Percentiles rank a stretch among this genome's conserved stretches.
Conservation (phyloP, 2,113 vertebrate genomes). For the Spea multiplicata region DNA sequence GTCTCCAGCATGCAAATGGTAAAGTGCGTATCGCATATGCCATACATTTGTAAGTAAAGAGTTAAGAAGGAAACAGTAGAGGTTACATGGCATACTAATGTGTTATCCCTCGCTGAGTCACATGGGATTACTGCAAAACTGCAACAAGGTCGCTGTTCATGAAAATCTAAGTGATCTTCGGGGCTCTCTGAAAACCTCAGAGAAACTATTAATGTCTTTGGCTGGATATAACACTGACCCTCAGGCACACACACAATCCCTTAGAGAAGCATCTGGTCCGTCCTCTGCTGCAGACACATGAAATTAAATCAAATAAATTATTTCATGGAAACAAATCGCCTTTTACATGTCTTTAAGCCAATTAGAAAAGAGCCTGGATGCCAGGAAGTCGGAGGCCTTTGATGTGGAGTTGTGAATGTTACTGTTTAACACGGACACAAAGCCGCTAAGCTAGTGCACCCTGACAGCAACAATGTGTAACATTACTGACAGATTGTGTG, state of each 20-base stretch:
- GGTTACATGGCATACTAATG: constrained; percentile 44
- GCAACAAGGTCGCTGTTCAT: constrained; percentile 48
- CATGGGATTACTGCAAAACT: constrained; percentile 41
- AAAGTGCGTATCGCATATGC: no score
- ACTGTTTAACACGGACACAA: neutral
- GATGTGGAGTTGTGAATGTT: constrained; percentile 35
- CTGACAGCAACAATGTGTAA: constrained; percentile 14
- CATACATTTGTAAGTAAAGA: neutral
- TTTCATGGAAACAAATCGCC: constrained; percentile 45
- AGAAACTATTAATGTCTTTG: constrained; percentile 47
- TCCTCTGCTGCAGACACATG: constrained; percentile 38
- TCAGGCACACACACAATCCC: constrained; percentile 39
- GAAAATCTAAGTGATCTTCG: constrained; percentile 44
- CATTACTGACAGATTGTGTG: neutral
- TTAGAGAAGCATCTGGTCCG: constrained; percentile 35
- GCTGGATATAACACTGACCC: constrained; percentile 43
- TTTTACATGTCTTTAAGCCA: constrained; percentile 48
- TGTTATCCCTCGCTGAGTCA: constrained; percentile 42
- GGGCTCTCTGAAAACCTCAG: constrained; percentile 42
- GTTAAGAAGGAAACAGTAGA: constrained; percentile 40
- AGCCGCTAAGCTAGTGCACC: constrained; percentile 5
- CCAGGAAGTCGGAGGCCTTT: constrained; percentile 43
- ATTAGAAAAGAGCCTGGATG: constrained; percentile 32
- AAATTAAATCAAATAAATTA: constrained; percentile 45
- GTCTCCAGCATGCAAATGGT: no score